These are phyloP conservation scores for Drosophila prosaltans DNA, from an alignment of 1,140 invertebrate genomes.

Conservation along the genomic window DNA sequence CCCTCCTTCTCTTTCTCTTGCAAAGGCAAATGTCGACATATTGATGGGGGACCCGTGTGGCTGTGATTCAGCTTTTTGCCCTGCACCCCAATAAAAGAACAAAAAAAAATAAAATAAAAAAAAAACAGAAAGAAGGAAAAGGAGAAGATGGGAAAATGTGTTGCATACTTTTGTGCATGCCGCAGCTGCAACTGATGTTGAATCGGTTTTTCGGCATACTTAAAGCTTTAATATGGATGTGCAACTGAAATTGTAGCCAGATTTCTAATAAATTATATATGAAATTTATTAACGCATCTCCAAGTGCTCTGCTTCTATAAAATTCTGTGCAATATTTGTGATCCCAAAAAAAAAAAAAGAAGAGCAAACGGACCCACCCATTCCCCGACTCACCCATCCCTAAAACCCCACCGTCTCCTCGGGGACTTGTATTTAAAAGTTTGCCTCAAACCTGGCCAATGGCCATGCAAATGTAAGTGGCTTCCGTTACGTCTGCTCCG, in stretches of 20 bases:
- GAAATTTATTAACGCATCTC: too few species aligned
- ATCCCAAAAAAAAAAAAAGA: too few species aligned
- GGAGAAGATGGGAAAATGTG: slow-evolving; percentile 23
- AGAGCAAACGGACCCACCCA: too few species aligned
- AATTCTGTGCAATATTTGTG: too few species aligned
- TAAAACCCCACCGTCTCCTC: not conserved
- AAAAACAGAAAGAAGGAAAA: not conserved
- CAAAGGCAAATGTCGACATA: slow-evolving; percentile 58
- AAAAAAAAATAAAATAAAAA: not conserved
- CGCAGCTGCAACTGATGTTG: slow-evolving; percentile 8
- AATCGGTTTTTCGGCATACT: slow-evolving; percentile 3
- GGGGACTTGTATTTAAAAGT: slow-evolving; percentile 48
- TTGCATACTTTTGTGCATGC: slow-evolving; percentile 26
- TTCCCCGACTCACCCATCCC: too few species aligned
- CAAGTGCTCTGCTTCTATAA: too few species aligned
- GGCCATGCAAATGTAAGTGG: slow-evolving; percentile 59
- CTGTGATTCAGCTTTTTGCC: slow-evolving; percentile 48
- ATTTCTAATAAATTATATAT: too few species aligned
- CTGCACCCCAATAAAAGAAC: slow-evolving; percentile 2
- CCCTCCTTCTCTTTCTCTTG: not conserved
- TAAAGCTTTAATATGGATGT: slow-evolving; percentile 49
- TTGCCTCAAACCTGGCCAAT: slow-evolving; percentile 34
- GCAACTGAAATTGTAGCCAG: too few species aligned
- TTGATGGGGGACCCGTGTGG: slow-evolving; percentile 32
- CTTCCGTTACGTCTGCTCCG: slow-evolving; percentile 20